These are phyloP conservation scores for Gymnodraco acuticeps DNA, from an alignment of 2,797 vertebrate genomes.

Conservation along the genomic window DNA sequence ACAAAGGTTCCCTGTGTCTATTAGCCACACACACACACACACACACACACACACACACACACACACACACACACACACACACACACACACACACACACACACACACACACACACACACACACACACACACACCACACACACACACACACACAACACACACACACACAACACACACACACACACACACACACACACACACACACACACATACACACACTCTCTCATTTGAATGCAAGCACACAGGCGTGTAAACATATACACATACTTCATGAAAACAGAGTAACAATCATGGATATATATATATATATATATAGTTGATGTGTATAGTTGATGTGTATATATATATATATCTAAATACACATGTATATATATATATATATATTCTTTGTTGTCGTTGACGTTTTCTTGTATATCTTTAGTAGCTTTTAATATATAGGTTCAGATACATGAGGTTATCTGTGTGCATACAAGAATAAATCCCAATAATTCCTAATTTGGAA, in stretches of 20 bases:
- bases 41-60: conserved; percentile 3
- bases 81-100: conserved; percentile 15
- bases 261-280: conserved; percentile 11
- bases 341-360: no score
- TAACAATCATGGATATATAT: background rate
- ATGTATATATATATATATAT: no score
- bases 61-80: background rate
- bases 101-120: background rate
- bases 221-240: conserved; percentile 51
- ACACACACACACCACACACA: no score
- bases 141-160: background rate
- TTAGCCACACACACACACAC: conserved; percentile 22
- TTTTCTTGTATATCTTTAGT: background rate
- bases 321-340: no score
- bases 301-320: no score
- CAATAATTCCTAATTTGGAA: background rate
- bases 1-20: conserved; percentile 74
- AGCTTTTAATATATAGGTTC: background rate
- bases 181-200: conserved; percentile 19
- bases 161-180: background rate
- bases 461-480: background rate
- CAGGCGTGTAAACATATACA: conserved; percentile 31
- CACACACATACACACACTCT: background rate
- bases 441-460: background rate
- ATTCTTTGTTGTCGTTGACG: no score